These are phyloP conservation scores for Haplochromis vanheusdeni DNA, from an alignment of 2,113 vertebrate species.

Conservation along the genomic window DNA sequence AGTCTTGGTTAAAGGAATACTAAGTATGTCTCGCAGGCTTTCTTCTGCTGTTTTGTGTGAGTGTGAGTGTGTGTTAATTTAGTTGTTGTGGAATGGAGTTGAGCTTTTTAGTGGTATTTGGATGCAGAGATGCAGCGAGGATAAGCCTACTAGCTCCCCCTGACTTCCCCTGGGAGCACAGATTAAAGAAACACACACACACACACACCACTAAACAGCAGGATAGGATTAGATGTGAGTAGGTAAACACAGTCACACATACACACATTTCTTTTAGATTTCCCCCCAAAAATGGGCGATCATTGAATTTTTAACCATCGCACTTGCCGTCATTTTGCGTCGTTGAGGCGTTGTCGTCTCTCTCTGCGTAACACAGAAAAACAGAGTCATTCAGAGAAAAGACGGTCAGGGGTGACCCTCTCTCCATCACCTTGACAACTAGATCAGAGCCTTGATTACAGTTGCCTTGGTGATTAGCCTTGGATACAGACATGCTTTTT, in stretches of 20 bases:
- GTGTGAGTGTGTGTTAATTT: conserved; percentile 9
- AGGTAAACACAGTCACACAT: conserved; percentile 10
- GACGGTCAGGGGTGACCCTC: conserved; percentile 34
- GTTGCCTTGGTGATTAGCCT: conserved; percentile 62
- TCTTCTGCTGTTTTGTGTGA: not conserved
- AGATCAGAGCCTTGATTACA: conserved; percentile 56
- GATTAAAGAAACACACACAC: conserved; percentile 59
- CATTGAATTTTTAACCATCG: not conserved
- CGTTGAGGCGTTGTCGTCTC: not conserved
- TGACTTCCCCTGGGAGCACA: conserved; percentile 53
- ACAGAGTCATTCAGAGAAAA: not conserved
- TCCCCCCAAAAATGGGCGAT: not conserved
- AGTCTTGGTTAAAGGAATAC: conserved; percentile 44
- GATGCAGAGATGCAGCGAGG: conserved; percentile 62
- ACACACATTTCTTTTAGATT: conserved; percentile 16
- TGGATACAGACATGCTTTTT: conserved; percentile 21
- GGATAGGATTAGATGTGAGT: conserved; percentile 49
- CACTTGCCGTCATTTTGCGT: not conserved
- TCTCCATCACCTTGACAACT: conserved; percentile 59
- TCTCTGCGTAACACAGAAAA: not conserved
- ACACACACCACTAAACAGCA: conserved; percentile 42
- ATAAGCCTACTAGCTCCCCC: conserved; percentile 67
- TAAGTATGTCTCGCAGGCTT: conserved; percentile 42
- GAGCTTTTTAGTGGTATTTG: conserved; percentile 71
- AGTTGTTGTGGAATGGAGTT: conserved; percentile 70